Base-by-base conservation (phyloP, 2,113 vertebrate genomes). In the Coracopsis vasa region DNA sequence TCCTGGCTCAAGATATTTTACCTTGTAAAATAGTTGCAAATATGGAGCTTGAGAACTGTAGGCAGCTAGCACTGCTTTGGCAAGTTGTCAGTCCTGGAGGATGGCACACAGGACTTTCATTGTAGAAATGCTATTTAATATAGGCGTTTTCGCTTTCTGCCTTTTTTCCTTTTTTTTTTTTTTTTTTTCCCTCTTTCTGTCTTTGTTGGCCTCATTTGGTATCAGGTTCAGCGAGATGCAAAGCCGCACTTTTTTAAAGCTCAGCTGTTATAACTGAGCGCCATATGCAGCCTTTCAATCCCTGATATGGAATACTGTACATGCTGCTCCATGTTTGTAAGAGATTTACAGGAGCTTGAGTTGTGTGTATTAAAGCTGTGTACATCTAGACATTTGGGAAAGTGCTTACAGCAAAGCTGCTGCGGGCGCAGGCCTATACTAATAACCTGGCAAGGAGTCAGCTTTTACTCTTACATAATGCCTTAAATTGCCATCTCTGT, bases 211-310 rank as follows among this genome's bases (percentile, higher is more conserved):
- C 95, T 91, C 92, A n/a, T 96, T 95, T 94, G 94, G 91, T 97
- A 96, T 96, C 97, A 92, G 95, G 95, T 97, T 98, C 95, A 95
- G 93, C 73, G 94, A 97, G 96, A 97, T 97, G 96, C 97, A 97
- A 98, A 97, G 97, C 98, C 93, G 95, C 94, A 95, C 92, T 97
- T 96, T 97, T 97, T 97, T 88, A 89, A 98, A 97, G 97, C 97
- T 98, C 97, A 98, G 97, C 97, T 98, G 97, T 98, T 96, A 94
- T 93, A 97, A 97, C 97, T 78, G 54, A 98, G 97, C 92, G 86
- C 98, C 98, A 98, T 98, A 98, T 98, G 98, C 97, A 97, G 97
- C 97, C 95, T 98, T 97, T 97, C 97, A 96, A 80, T 96, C 96
- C 97, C 97, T 88, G 93, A 96, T 97, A 93, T 82, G 96, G 97